Base-by-base conservation (phyloP, 2,888 invertebrate species). In the Caenorhabditis zanzibari region DNA sequence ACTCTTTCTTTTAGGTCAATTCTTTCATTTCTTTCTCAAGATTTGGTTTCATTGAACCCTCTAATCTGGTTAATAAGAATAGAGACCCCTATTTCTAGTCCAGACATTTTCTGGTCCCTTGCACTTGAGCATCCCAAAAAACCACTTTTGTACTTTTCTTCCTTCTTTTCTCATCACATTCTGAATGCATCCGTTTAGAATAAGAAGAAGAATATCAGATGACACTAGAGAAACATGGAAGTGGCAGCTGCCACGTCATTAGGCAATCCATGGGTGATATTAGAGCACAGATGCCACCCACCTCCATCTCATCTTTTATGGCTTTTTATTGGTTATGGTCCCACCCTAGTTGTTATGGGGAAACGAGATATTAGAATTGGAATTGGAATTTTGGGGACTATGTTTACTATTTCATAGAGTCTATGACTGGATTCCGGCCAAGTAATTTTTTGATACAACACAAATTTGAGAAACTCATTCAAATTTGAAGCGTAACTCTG, bases 131-230 rank as follows among this genome's bases (percentile, higher is more conserved):
- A 19, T 19, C 19, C 28, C 22, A 38, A 58, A 44, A 71, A 19
- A 56, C 28, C 19, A 14, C 3, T 69, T 58, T 26, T 28, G 19
- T 56, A 38, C 12, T 54, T 54, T 44, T 12, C 38, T 28, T 38
- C 26, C 19, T 26, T 9, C 26, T 64, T 44, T 22, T 28, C 64
- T 68, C 76, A 68, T 76, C 76, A 76, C 76, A 77, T 77, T 69
- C 59, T 61, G 76, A 77, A 77, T 77, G 68, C 76, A 77, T 77
- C 69, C 68, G 66, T 68, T 68, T 76, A 66, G 22, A 10, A 38
- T 10, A 44, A 54, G 54, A 54, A 54, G 32, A 16, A 38, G 61
- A 63, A 47, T 47, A 47, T 61, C 38, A 12, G 26, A 58, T 71
- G 71, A 58, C 71, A 44, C 58, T 26, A 49, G 54, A 71, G 56